Base-by-base conservation (phyloP, 2,888 invertebrate genomes). In the Nebria brevicollis region DNA sequence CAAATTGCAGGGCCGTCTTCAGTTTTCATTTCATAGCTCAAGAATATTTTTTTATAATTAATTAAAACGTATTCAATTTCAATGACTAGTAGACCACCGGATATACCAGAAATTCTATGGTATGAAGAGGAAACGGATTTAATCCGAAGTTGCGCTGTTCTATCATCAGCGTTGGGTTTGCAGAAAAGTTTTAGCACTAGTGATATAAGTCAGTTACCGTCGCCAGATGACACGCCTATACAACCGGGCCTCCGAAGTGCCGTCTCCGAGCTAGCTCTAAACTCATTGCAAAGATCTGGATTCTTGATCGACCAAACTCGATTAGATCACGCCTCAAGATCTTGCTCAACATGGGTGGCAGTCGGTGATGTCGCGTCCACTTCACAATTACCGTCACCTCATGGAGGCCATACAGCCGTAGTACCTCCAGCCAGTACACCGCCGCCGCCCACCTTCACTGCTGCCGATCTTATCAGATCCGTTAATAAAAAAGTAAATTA, bases 291-390 rank as follows among this genome's bases (percentile, higher is more conserved):
- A 85, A 87, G 92, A 81, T 90, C 89, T 74, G 90, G 91, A 15
- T 90, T 91, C 83, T 86, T 92, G 75, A 85, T 92, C 81, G 92
- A 92, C 68, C 77, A 76, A 8, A 66, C 81, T 20, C 20, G 81
- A 11, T 20, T 81, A 41, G 81, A 82, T 80, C 91, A 91, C 81
- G 90, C 92, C 25, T 93, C 92, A 10, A 91, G 96, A 3, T 95
- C 95, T 0, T 95, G 96, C 88, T 95, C 95, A 83, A 96, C 96
- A 0, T 96, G 96, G 96, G 96, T 96, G 0, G 96, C 94, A 84
- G 95, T 96, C 2, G 96, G 96, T 0, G 94, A 94, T 86, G 90
- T 93, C 41, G 92, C 92, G 0, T 93, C 93, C 77, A 95, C 95
- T 0, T 95, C 95, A 0, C 95, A 96, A 87, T 88, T 96, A 84